Evolutionary conservation across 2,797 vertebrate genomes (phyloP), one percentile per base, ranked within the genome.

Genomic region (Hydrolagus colliei): DNA sequence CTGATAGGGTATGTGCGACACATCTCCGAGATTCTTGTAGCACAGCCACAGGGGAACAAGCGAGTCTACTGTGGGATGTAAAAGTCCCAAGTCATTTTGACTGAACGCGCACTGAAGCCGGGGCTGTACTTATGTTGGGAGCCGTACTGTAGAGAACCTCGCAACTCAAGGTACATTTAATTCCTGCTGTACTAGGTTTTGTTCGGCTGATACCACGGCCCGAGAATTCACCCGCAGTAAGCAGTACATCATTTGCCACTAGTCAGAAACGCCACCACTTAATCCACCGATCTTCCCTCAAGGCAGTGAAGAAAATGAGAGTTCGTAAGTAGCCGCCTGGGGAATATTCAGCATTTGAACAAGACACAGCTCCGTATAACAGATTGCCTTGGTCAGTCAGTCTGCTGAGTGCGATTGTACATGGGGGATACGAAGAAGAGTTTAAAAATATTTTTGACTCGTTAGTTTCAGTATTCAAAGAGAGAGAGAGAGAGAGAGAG

Each of bases 271-370:
- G 63, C 78, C 14, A 79, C 52, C 27, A 35, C 63, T 20, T 65
- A 82, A 82, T 68, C 41, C 79, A 82, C 10, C 67, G 18, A 82
- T 18, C 32, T 68, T 68, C 68, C 27, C 79, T 41, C 22, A 67
- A 4, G 18, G 79, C 67, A 82, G 20, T 68, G 63, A 82, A 52
- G 27, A 82, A 76, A 76, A 59, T 59, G 41, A 59, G 41, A 52
- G 41, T 52, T 52, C 41, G 41, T 10, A 76, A 59, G 63, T 5
- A 8, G 62, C 63, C 35, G 27, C 63, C 63, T 82, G 32, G 16
- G 63, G 61, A 80, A 65, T 9, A 65, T 16, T 80, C 16, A 76
- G 18, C 74, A 77, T 11, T 77, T 77, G 61, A 41, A 77, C 52
- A 20, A 10, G 52, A 10, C 18, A 77, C 41, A 77, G 16, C 52